Evolutionary conservation across 1,140 invertebrate genomes (phyloP).

Genomic region (Drosophila arizonae): DNA sequence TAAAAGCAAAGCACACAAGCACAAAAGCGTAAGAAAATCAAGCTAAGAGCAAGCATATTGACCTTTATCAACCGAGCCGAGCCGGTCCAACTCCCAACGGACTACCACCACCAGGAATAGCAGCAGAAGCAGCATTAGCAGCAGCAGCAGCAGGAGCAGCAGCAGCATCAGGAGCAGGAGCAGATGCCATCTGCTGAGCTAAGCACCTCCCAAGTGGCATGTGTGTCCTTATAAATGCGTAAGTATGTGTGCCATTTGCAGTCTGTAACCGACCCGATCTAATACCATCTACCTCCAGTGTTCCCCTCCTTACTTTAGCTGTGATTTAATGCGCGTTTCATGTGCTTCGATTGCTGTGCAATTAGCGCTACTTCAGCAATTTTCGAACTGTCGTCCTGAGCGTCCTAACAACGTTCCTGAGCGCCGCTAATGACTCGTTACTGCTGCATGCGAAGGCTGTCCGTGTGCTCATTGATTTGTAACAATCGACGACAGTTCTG

Average conservation of each 20-base stretch:
- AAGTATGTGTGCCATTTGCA: slow-evolving; percentile 27
- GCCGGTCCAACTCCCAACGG: slow-evolving; percentile 39
- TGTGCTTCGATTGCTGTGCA: slow-evolving; percentile 74
- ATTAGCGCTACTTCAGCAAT: slow-evolving; percentile 76
- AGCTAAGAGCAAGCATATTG: slow-evolving; percentile 77
- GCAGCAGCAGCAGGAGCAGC: slow-evolving; percentile 14
- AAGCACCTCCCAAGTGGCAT: slow-evolving; percentile 15
- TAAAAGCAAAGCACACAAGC: slow-evolving; percentile 52
- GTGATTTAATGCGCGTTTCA: slow-evolving; percentile 66
- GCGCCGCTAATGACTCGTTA: slow-evolving; percentile 55
- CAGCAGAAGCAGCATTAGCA: not conserved
- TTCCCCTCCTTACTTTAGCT: not conserved
- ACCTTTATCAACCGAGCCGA: slow-evolving; percentile 58
- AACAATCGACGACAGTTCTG: slow-evolving; percentile 70
- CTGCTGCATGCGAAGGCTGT: slow-evolving; percentile 47
- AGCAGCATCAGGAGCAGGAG: not conserved
- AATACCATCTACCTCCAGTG: too few relatives aligned
- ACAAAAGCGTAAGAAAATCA: slow-evolving; percentile 71
- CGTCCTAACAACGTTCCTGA: not conserved
- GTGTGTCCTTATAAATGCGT: slow-evolving; percentile 10
- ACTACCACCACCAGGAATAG: not conserved
- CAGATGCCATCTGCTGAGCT: slow-evolving; percentile 49
- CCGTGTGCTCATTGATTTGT: slow-evolving; percentile 45
- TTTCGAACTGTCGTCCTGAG: slow-evolving; percentile 26
- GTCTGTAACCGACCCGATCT: slow-evolving; percentile 2